phyloP scores from a whole-genome alignment of 2,888 invertebrate genomes.

The Gryllus longicercus region DNA sequence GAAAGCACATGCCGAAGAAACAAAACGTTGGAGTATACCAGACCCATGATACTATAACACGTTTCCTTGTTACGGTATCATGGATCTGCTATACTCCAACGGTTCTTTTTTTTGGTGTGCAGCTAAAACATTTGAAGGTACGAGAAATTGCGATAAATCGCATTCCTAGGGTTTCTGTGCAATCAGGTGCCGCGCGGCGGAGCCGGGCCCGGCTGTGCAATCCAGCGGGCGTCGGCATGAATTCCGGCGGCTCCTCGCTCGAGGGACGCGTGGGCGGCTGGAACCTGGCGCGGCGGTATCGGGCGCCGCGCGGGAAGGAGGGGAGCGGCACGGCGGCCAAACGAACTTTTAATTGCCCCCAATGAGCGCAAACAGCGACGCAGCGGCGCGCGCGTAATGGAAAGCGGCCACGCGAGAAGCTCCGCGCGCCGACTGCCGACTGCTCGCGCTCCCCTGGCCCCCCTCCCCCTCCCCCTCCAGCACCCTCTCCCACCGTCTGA shows the following conservation, averaged over 20 bases:
- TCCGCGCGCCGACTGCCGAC: background rate
- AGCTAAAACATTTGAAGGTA: too few species aligned
- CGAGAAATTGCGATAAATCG: too few species aligned
- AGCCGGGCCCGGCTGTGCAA: background rate
- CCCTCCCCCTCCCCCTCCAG: background rate
- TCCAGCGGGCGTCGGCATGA: background rate
- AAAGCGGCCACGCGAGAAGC: constrained; percentile 1
- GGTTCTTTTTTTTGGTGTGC: too few species aligned
- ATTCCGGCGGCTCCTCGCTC: background rate
- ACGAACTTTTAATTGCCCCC: constrained; percentile 9
- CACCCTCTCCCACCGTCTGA: too few species aligned
- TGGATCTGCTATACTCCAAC: too few species aligned
- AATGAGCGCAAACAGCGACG: constrained; percentile 5
- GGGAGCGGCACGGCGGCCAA: background rate
- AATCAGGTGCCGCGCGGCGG: background rate
- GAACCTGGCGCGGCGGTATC: constrained; percentile 11
- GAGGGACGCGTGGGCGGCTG: background rate
- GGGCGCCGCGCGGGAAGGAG: background rate
- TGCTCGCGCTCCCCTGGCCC: background rate
- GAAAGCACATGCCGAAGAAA: too few species aligned
- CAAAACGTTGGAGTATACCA: too few species aligned
- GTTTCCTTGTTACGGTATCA: too few species aligned
- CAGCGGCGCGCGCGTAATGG: constrained; percentile 6
- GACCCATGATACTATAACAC: too few species aligned
- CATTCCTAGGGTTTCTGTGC: too few species aligned